Evolutionary conservation across 2,113 vertebrate species (phyloP), one percentile per base, ranked within the genome.

Genomic region (Centropus bengalensis): DNA sequence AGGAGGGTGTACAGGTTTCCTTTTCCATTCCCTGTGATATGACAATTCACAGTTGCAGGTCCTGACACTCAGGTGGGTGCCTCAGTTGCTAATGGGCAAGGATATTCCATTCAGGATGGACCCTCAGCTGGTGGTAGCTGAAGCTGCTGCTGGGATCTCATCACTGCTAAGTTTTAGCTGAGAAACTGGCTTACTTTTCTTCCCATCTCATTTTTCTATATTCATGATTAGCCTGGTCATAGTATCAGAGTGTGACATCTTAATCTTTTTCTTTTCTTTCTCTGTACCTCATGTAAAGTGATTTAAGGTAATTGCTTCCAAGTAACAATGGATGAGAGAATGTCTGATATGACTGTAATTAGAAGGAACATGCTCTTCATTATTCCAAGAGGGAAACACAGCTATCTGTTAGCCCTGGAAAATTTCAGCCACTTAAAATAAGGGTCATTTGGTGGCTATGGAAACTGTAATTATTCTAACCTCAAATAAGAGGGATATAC

Each of bases 381-480:
- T 96, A 92, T 82, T 90, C 67, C 38, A 55, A 75, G 22, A 80
- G n/a, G 21, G 63, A 90, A 82, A 82, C 44, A 67, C 28, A 88
- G 16, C 11, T 84, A 8, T 88, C 66, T 82, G 77, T 47, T 82
- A 86, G 22, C 28, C 54, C 38, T 80, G 49, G 66, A 88, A 62
- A 96, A 79, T 79, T 92, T 66, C 78, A 91, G 59, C 14, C 47
- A 84, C 82, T 96, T 88, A 88, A 91, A 93, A 75, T 49, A 67
- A 83, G 62, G 74, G 87, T 93, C 91, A 4, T 88, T 96, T 93
- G 56, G 54, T 92, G 87, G 20, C 80, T 95, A 56, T 89, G 71
- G 89, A 96, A 96, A 94, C 70, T 62, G 27, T 84, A 87, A 92
- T 60, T 95, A 54, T 89, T 89, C 77, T 83, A 23, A 49, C 28